Evolutionary conservation across 2,113 vertebrate genomes (phyloP).

Genomic region (Oreochromis niloticus): DNA sequence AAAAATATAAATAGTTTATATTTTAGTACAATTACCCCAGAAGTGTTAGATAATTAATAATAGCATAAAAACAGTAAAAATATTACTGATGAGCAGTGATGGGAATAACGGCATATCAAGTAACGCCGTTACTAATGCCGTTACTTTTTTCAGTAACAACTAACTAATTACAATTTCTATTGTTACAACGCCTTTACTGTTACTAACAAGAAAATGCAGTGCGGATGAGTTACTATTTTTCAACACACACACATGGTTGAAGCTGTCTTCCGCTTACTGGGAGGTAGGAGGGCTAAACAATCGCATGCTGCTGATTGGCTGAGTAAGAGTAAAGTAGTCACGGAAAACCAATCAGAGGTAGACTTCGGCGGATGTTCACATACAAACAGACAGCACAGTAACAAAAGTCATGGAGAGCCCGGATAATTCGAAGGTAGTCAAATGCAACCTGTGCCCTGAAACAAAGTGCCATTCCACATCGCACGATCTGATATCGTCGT

Average conservation of each 20-base stretch:
- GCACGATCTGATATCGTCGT: not conserved
- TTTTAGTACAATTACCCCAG: too few species aligned
- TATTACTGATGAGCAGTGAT: too few species aligned
- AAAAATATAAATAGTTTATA: too few species aligned
- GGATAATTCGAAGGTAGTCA: not conserved
- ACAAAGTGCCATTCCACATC: not conserved
- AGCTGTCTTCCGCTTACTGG: fast-evolving
- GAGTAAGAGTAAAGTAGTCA: not conserved
- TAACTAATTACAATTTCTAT: too few species aligned
- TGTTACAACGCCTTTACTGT: too few species aligned
- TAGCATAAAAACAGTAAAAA: too few species aligned
- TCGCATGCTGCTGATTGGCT: not conserved
- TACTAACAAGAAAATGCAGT: not conserved
- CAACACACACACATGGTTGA: not conserved
- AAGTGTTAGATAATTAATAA: too few species aligned
- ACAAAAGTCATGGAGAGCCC: not conserved
- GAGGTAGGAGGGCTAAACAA: not conserved
- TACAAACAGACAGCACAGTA: not conserved
- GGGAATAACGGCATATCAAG: too few species aligned
- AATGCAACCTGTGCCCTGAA: not conserved
- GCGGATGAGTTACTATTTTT: fast-evolving
- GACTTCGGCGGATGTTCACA: not conserved
- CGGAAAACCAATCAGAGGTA: not conserved
- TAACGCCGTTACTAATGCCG: too few species aligned
- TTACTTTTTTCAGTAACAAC: too few species aligned